These are phyloP conservation scores for Zophobas atratus DNA, from an alignment of 1,140 invertebrate genomes.

Conservation along the genomic window DNA sequence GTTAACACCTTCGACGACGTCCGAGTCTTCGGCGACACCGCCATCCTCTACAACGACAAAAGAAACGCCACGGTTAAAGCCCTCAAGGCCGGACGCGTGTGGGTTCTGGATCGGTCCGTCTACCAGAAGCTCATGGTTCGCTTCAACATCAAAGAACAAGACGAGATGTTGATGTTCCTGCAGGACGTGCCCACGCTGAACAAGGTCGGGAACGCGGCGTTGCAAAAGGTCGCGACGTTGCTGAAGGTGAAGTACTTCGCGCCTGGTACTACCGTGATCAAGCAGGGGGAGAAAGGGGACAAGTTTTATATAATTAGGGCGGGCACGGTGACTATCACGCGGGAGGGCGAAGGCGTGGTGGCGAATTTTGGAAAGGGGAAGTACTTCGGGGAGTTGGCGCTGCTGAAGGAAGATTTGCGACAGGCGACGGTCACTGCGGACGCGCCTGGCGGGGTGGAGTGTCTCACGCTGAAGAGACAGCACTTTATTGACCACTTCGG, in stretches of 20 bases:
- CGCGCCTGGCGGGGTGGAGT: conserved; percentile 91
- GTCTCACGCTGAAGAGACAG: conserved; percentile 89
- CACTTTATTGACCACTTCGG: conserved; percentile 64
- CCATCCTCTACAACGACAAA: conserved; percentile 61
- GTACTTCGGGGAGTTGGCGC: conserved; percentile 86
- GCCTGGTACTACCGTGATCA: conserved; percentile 88
- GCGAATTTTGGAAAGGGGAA: conserved; percentile 79
- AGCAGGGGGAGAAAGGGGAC: conserved; percentile 94
- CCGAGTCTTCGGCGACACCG: conserved; percentile 60
- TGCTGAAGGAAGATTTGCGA: conserved; percentile 85
- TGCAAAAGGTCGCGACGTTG: conserved; percentile 91
- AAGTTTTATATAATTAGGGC: conserved; percentile 97
- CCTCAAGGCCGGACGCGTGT: conserved; percentile 78
- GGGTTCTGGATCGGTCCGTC: conserved; percentile 88
- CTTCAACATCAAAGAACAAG: conserved; percentile 83
- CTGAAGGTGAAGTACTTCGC: conserved; percentile 91
- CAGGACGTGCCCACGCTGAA: conserved; percentile 87
- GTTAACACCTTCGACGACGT: conserved; percentile 35
- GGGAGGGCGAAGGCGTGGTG: conserved; percentile 74
- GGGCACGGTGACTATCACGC: conserved; percentile 87
- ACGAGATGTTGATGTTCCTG: conserved; percentile 89
- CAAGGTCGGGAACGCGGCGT: conserved; percentile 84
- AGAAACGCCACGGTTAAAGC: conserved; percentile 57
- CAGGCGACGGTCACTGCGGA: conserved; percentile 92
- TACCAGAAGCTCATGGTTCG: conserved; percentile 93